A percentile compares a stretch with the other conserved stretches of the same genome.
Evolutionary conservation across 2,113 vertebrate genomes (phyloP).

Genomic region (Excalfactoria chinensis): DNA sequence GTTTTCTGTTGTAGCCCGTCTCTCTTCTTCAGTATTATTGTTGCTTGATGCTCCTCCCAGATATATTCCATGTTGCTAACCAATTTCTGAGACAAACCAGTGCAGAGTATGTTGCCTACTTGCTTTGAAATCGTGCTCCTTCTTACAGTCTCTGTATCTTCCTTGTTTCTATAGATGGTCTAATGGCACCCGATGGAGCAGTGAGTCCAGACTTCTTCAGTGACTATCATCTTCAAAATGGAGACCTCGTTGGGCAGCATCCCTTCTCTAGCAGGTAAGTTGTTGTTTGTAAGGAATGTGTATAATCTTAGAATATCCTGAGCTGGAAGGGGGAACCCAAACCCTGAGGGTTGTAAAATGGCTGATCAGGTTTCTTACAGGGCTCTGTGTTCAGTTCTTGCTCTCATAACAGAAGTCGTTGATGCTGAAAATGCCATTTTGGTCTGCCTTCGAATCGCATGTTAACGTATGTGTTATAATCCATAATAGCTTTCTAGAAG

Average conservation of each 20-base stretch:
- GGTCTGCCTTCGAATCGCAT: background rate
- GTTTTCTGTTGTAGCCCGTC: background rate
- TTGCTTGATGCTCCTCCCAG: background rate
- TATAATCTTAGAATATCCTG: background rate
- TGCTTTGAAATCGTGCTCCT: background rate
- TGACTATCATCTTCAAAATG: slow-evolving; percentile 89
- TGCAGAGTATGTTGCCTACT: background rate
- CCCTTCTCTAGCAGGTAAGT: slow-evolving; percentile 83
- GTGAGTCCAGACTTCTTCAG: slow-evolving; percentile 91
- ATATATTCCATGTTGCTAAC: background rate
- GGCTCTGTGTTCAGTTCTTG: background rate
- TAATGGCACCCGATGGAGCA: slow-evolving; percentile 87
- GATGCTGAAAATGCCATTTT: background rate
- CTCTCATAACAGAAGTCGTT: background rate
- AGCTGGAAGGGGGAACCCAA: background rate
- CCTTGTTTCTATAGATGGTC: slow-evolving; percentile 82
- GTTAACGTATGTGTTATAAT: background rate
- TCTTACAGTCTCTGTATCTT: background rate
- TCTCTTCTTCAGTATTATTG: background rate
- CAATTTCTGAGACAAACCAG: background rate
- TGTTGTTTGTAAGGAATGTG: background rate
- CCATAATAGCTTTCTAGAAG: background rate
- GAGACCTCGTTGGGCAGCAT: slow-evolving; percentile 84
- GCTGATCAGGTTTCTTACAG: background rate
- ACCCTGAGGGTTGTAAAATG: background rate